Evolutionary conservation across 2,888 invertebrate species (phyloP).

Genomic region (Himalopsyche japonica): DNA sequence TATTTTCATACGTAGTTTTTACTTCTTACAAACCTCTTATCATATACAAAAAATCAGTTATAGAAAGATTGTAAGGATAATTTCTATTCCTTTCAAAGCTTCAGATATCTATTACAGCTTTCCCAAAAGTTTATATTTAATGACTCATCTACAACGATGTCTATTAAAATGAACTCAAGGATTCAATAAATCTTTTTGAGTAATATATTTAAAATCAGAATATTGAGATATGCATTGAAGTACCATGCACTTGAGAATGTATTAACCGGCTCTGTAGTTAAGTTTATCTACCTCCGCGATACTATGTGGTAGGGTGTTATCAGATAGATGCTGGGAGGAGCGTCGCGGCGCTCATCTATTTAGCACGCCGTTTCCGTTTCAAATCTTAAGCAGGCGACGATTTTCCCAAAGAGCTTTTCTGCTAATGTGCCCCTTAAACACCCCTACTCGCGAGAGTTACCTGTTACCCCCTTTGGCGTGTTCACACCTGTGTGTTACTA

Average conservation of each 20-base stretch:
- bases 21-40: too few relatives aligned
- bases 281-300: constrained; percentile 5
- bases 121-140: too few relatives aligned
- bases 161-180: too few relatives aligned
- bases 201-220: too few relatives aligned
- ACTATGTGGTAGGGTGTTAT: background rate
- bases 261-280: constrained; percentile 21
- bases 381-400: constrained; percentile 34
- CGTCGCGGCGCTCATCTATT: constrained; percentile 12
- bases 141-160: too few relatives aligned
- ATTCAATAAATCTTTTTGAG: too few relatives aligned
- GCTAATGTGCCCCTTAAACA: constrained; percentile 23
- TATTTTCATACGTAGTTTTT: too few relatives aligned
- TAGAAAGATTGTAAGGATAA: too few relatives aligned
- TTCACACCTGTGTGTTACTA: background rate
- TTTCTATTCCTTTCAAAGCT: too few relatives aligned
- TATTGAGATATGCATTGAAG: background rate
- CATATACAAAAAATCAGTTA: too few relatives aligned
- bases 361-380: constrained; percentile 30
- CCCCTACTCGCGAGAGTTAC: background rate
- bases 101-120: too few relatives aligned
- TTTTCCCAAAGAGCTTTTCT: constrained; percentile 36
- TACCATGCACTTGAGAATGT: constrained; percentile 25
- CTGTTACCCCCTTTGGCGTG: background rate
- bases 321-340: background rate